A percentile compares a stretch with the other conserved stretches of the same genome.
Conservation (phyloP, 2,113 vertebrate species). For the Helogale parvula region DNA sequence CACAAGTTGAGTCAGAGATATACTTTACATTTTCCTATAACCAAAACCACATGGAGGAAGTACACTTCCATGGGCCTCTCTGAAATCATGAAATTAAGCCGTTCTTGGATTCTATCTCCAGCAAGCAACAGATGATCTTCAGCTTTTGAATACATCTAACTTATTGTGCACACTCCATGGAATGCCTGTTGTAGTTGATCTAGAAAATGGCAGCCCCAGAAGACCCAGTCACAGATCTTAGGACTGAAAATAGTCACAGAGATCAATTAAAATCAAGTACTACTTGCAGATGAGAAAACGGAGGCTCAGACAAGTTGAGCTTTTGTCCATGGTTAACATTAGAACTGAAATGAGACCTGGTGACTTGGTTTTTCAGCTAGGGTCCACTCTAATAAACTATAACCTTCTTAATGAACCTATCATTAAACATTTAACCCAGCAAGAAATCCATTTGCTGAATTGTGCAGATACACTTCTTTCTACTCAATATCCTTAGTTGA, state of each 20-base stretch:
- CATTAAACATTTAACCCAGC: neutral
- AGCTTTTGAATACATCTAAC: neutral
- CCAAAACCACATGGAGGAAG: constrained; percentile 57
- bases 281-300: neutral
- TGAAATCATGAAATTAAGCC: constrained; percentile 54
- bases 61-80: neutral
- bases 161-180: neutral
- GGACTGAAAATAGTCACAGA: neutral
- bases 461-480: neutral
- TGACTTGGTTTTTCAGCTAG: neutral
- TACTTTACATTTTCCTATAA: constrained; percentile 65
- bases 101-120: constrained; percentile 41
- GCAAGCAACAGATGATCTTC: constrained; percentile 45
- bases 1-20: constrained; percentile 69
- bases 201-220: neutral
- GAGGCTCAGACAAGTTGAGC: neutral
- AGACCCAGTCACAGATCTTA: neutral
- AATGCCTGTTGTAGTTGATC: neutral
- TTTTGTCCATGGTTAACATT: neutral
- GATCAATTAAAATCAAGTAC: neutral
- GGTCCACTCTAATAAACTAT: neutral
- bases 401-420: neutral
- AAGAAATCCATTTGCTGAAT: neutral
- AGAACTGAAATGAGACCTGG: neutral
- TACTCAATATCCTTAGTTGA: neutral